Evolutionary conservation across 2,797 vertebrate species (phyloP), one percentile per base, ranked within the genome.

Genomic region (Malacoctenus gilli): DNA sequence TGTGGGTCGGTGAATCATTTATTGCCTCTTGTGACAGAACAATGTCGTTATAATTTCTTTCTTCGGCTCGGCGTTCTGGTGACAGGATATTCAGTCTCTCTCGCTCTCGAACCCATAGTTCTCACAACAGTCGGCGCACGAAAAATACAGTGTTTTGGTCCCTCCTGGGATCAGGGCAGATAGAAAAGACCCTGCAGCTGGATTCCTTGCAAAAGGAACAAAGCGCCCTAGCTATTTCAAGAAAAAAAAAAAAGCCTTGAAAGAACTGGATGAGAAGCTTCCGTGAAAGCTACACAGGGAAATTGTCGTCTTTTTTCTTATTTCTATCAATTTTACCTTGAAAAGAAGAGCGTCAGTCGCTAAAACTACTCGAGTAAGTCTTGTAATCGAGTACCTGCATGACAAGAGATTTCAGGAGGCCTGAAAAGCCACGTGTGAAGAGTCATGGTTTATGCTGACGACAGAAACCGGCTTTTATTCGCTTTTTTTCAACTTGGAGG

Each of bases 161-260:
- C 37, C 61, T 76, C 40, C 14, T 37, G 60, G 70, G 69, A 52
- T 63, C 55, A 38, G 18, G 41, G 56, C 36, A 32, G n/a, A 66
- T 13, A 75, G 25, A 70, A 77, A 28, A 49, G 2, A 61, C 57
- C 77, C 57, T 38, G 38, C 55, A 68, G 71, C 75, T 66, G 20
- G 25, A 41, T 64, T 54, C 70, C 63, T n/a, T 75, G 34, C 31
- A 48, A 37, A n/a, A 46, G 9, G 18, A 79, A 51, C 37, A 28
- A 66, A 63, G 13, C 12, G 42, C 13, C 32, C 32, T 59, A 28
- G 44, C 48, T 55, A 48, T 72, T 59, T 80, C 14, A 36, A 79
- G 62, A 70, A 47, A 32, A 38, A 25, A 36, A 79, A 60, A 70
- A 47, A 32, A 38, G 25, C 19, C 36, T 41, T 50, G 11, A 63